Base-by-base conservation (phyloP, 2,888 invertebrate species). In the Eilema caniola region DNA sequence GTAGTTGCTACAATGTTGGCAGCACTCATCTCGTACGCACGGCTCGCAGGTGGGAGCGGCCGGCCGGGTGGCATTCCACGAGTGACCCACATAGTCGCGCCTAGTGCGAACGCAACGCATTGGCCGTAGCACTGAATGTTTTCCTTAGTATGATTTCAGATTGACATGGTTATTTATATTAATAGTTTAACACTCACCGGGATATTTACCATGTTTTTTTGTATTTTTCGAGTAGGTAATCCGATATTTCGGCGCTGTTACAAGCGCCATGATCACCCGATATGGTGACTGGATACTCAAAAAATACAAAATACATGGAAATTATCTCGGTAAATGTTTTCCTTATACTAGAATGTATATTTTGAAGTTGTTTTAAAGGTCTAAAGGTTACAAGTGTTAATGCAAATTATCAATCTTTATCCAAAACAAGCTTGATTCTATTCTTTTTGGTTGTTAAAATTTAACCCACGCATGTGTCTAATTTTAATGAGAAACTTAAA, bases 11-110 rank as follows among this genome's bases (percentile, higher is more conserved):
- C 75, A 73, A 70, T 79, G 82, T 78, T 81, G 76, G 79, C 79
- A 83, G 77, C 77, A 78, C 83, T 82, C 83, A 82, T 82, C 82
- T 82, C 83, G 81, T 77, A 82, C 82, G 82, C 82, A 82, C 79
- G 73, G 85, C 80, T 79, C 84, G 87, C 89, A 91, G 90, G 92
- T 92, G 92, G 93, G 93, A 90, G 93, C 92, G 93, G 94, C 94
- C 88, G 85, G 92, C 90, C 83, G 81, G 86, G 89, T 92, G 87
- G 90, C 95, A 95, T 95, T 95, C 95, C 91, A 88, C 86, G 81
- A 78, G 83, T 95, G 94, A 94, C 95, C 95, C 92, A 94, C 93
- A 93, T 95, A 90, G 87, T 86, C 83, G 77, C 67, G 70, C 66
- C 72, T 75, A 83, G 84, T 85, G 75, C 79, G 73, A 73, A 72